Percentiles rank a stretch among this genome's conserved stretches.
phyloP scores from a whole-genome alignment of 2,113 vertebrate genomes.

The Sturnus vulgaris region DNA sequence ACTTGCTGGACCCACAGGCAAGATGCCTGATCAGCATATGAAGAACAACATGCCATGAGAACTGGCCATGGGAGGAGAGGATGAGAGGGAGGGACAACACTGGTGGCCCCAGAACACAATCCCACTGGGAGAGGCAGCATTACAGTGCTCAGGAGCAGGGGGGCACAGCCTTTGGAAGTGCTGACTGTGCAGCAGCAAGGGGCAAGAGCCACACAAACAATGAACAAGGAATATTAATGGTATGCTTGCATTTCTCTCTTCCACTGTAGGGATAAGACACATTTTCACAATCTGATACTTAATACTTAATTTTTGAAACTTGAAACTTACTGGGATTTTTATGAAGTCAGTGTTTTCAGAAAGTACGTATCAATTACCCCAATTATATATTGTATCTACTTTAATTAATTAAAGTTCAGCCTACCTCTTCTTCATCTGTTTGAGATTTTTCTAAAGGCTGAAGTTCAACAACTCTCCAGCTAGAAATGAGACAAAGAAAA shows the following conservation, averaged over 20 bases:
- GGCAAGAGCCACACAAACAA: neutral
- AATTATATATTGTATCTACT: neutral
- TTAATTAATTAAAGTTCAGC: conserved; percentile 38
- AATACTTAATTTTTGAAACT: neutral
- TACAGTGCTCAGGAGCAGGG: neutral
- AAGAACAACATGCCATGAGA: neutral
- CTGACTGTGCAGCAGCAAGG: neutral
- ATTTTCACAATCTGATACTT: neutral
- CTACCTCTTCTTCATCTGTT: conserved; percentile 74
- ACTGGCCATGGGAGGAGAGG: neutral
- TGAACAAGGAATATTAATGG: neutral
- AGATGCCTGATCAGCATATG: neutral
- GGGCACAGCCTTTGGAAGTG: neutral
- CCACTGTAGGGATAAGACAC: neutral
- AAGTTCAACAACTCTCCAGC: conserved; percentile 81
- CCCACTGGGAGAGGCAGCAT: neutral
- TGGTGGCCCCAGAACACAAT: neutral
- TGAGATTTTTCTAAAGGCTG: conserved; percentile 61
- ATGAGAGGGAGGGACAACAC: neutral
- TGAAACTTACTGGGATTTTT: neutral
- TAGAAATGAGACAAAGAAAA: conserved; percentile 60
- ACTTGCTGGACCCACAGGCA: neutral
- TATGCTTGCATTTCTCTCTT: neutral
- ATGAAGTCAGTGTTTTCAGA: neutral
- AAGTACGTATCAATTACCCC: neutral